Base-by-base conservation (phyloP, 1,140 invertebrate genomes). In the Hormaphis cornu region DNA sequence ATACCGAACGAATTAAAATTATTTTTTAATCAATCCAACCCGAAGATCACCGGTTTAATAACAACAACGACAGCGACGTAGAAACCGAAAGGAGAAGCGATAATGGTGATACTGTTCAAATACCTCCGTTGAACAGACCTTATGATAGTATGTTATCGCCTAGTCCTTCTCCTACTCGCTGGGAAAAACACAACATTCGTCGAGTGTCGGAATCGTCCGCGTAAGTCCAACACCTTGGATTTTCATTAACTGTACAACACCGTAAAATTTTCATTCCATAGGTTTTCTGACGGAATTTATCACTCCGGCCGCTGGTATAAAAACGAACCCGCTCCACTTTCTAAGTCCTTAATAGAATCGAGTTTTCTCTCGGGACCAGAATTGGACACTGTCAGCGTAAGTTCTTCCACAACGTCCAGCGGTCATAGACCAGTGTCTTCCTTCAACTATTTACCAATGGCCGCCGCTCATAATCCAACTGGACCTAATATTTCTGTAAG, bases 101-200 rank as follows among this genome's bases (percentile, higher is more conserved):
- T 16, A 81, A 80, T 63, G 77, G 85, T 66, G 83, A 84, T 18
- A 83, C 83, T 24, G 84, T 84, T 56, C 81, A 83, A 58, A 77
- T 77, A 56, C 77, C 79, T 7, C 77, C 79, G 7, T 73, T 85
- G 22, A 83, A 83, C 30, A 85, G 83, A 75, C 84, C 84, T n/a
- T 86, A 86, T 74, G 84, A 86, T 70, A 85, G 85, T 70, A 83
- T 85, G 50, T 75, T 72, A 14, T 73, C 74, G 3, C 72, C 72
- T 70, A 79, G 81, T 10, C 81, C 82, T 2, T 85, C 84, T 3
- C 83, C 83, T 7, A 82, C 82, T 50, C 79, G 82, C 70, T 85
- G 84, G 84, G 76, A 81, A 76, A 72, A 54, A 20, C 33, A 63
- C 22, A 66, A 61, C 46, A 61, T 12, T 22, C 77, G 83, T 54